phyloP scores from a whole-genome alignment of 1,140 invertebrate species.

The Drosophila bipectinata region DNA sequence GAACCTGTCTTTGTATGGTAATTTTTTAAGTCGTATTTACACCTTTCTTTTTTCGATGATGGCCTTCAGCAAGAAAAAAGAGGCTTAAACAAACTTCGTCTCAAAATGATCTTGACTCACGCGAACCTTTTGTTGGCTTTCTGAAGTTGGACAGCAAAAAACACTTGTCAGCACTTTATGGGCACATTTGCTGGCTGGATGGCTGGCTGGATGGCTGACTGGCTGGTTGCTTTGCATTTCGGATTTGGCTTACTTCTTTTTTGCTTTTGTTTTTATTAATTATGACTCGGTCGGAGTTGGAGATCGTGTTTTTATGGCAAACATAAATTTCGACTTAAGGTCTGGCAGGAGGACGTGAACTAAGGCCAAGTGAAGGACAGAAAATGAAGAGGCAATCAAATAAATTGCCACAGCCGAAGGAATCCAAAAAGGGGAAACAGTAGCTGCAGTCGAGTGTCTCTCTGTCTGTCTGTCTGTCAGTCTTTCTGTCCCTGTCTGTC shows the following conservation, averaged over 20 bases:
- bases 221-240: conserved; percentile 29
- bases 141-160: conserved; percentile 20
- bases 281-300: conserved; percentile 51
- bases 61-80: conserved; percentile 19
- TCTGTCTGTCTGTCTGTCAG: not conserved
- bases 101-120: conserved; percentile 54
- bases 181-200: conserved; percentile 33
- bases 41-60: conserved; percentile 27
- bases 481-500: conserved; percentile 6
- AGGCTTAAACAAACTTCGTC: conserved; percentile 37
- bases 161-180: conserved; percentile 77
- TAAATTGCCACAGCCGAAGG: conserved; percentile 65
- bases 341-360: conserved; percentile 32
- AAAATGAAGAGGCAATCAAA: conserved; percentile 76
- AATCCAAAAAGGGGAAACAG: conserved; percentile 51
- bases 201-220: conserved; percentile 18
- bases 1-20: conserved; percentile 29
- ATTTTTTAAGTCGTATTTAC: conserved; percentile 26
- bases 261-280: conserved; percentile 64
- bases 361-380: conserved; percentile 8
- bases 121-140: conserved; percentile 30
- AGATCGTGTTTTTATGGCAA: conserved; percentile 73
- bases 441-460: conserved; percentile 46
- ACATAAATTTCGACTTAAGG: conserved; percentile 78
- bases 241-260: conserved; percentile 22